Percentiles rank a stretch among this genome's conserved stretches.
Evolutionary conservation across 2,113 vertebrate genomes (phyloP).

Genomic region (Tautogolabrus adspersus): DNA sequence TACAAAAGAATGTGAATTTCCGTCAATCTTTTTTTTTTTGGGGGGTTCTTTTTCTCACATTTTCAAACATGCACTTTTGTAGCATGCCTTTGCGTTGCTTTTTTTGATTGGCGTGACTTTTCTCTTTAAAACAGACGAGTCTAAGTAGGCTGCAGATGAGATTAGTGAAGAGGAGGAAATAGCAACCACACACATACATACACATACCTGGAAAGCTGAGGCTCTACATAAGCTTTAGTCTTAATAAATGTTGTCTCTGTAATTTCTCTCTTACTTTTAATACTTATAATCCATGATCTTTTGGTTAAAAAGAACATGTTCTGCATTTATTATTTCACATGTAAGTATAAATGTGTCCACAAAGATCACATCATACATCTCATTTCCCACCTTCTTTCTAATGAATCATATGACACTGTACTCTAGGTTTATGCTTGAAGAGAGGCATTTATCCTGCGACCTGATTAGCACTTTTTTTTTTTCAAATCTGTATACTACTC

Average conservation of each 20-base stretch:
- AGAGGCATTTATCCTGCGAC: neutral
- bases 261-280: neutral
- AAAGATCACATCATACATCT: neutral
- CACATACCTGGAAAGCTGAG: neutral
- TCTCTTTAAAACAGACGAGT: constrained; percentile 22
- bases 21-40: too few relatives aligned
- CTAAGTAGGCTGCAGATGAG: constrained; percentile 59
- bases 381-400: neutral
- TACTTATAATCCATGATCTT: neutral
- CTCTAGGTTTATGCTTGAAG: neutral
- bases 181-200: neutral
- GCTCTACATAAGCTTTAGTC: neutral
- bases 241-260: neutral
- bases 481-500: neutral
- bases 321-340: neutral
- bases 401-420: neutral
- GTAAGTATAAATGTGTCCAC: neutral
- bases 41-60: neutral
- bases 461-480: constrained; percentile 17
- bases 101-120: constrained; percentile 18
- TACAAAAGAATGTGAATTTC: neutral
- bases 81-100: neutral
- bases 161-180: constrained; percentile 48
- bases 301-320: too few relatives aligned
- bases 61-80: neutral